phyloP scores from a whole-genome alignment of 2,113 vertebrate genomes.

The Parus major region DNA sequence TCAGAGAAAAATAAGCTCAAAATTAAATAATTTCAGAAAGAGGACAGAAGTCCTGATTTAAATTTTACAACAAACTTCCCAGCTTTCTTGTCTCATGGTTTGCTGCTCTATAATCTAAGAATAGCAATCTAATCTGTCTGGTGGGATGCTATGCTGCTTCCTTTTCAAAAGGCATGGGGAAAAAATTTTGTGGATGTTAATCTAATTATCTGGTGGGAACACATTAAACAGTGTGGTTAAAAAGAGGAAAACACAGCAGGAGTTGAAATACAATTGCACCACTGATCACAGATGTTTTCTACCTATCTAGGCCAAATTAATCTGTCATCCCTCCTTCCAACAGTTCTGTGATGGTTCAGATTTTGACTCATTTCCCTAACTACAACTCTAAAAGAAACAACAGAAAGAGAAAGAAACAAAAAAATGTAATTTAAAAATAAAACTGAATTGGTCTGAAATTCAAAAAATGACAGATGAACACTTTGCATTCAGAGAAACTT shows the following conservation, averaged over 20 bases:
- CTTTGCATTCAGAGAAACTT: background rate
- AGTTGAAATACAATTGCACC: background rate
- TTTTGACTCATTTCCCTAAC: slow-evolving; percentile 10
- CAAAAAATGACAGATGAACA: background rate
- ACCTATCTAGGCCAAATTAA: background rate
- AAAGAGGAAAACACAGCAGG: slow-evolving; percentile 13
- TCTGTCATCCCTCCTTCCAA: background rate
- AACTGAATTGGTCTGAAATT: background rate
- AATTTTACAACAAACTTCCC: background rate
- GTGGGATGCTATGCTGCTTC: background rate
- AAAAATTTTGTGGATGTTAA: slow-evolving; percentile 1
- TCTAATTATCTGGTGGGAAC: slow-evolving; percentile 41
- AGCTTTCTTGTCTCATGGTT: background rate
- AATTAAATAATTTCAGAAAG: background rate
- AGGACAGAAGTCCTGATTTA: background rate
- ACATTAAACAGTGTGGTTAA: slow-evolving; percentile 27
- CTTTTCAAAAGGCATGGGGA: background rate
- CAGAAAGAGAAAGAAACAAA: background rate
- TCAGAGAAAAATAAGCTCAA: background rate
- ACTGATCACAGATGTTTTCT: background rate
- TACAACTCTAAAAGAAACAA: background rate
- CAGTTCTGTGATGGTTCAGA: background rate
- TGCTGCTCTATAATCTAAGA: slow-evolving; percentile 32
- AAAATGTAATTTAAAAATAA: background rate
- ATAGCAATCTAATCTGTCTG: background rate